Base-by-base conservation (phyloP, 2,797 vertebrate genomes). In the Poecile montanus region DNA sequence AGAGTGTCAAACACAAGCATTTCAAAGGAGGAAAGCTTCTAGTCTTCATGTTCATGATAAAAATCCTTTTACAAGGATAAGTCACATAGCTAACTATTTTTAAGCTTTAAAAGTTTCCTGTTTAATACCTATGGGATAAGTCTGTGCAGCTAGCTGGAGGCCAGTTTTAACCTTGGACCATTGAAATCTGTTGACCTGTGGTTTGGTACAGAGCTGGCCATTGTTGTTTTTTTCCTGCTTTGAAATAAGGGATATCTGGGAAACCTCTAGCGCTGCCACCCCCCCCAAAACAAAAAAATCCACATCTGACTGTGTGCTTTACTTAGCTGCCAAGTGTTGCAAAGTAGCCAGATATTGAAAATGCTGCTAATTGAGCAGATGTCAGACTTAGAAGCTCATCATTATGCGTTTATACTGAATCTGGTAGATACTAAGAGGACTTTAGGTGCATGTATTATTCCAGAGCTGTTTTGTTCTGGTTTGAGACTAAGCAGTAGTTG, bases 151-250 rank as follows among this genome's bases (percentile, higher is more conserved):
- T 89, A 89, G 79, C 76, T 94, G 85, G 82, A 91, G 85, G 88
- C 88, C 60, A 82, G 2, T 88, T 95, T 95, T 94, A 95, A 94
- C 80, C 70, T 86, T 88, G 73, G 73, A 68, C 79, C 48, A 91
- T 61, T 93, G 93, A 94, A 94, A 84, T 93, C 85, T 89, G 4
- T 78, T 96, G 93, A 94, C 94, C 91, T 94, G 82, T 94, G 85
- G 36, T 91, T 95, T 92, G 82, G 76, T 94, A 93, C 95, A 93
- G 94, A 93, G 89, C 73, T 94, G 60, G 58, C 62, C 70, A 84
- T 91, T 95, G 85, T 81, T 80, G 57, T 18, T 91, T 85, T 89
- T 90, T 91, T 48, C 51, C 70, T 91, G 36, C 85, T 93, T 93
- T 94, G 85, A 93, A 95, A 89, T 92, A 80, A 60, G 70, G 92